phyloP scores from a whole-genome alignment of 2,113 vertebrate species.

The Willisornis vidua region DNA sequence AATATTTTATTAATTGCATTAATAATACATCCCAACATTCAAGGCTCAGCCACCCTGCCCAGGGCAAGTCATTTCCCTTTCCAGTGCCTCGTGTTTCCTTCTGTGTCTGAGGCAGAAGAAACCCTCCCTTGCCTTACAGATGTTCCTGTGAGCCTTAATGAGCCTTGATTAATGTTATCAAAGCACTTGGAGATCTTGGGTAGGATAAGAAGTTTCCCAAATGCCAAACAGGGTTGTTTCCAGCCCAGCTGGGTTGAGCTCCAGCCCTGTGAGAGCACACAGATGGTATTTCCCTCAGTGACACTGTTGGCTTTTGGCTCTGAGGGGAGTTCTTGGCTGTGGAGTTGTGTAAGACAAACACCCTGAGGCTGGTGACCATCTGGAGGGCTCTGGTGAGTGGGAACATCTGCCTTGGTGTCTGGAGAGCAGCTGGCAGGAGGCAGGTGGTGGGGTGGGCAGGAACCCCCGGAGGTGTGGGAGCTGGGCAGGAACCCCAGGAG shows the following conservation, averaged over 20 bases:
- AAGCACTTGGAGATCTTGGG: not conserved
- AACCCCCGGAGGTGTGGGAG: not conserved
- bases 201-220: not conserved
- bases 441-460: not conserved
- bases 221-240: not conserved
- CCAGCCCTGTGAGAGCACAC: not conserved
- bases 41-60: not conserved
- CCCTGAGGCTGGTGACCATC: conserved; percentile 43
- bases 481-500: too few relatives aligned
- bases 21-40: not conserved
- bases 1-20: not conserved
- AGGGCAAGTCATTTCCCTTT: not conserved
- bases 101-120: not conserved
- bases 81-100: not conserved
- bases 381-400: conserved; percentile 14
- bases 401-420: conserved; percentile 31
- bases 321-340: conserved; percentile 1
- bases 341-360: conserved; percentile 22
- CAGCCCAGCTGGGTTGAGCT: not conserved
- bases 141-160: not conserved
- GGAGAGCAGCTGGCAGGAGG: conserved; percentile 14
- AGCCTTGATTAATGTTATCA: not conserved
- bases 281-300: conserved; percentile 4
- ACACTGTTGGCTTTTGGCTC: not conserved
- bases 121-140: not conserved